A percentile compares a stretch with the other conserved stretches of the same genome.
These are phyloP conservation scores for Bucorvus abyssinicus DNA, from an alignment of 2,797 vertebrate species.

Conservation along the genomic window DNA sequence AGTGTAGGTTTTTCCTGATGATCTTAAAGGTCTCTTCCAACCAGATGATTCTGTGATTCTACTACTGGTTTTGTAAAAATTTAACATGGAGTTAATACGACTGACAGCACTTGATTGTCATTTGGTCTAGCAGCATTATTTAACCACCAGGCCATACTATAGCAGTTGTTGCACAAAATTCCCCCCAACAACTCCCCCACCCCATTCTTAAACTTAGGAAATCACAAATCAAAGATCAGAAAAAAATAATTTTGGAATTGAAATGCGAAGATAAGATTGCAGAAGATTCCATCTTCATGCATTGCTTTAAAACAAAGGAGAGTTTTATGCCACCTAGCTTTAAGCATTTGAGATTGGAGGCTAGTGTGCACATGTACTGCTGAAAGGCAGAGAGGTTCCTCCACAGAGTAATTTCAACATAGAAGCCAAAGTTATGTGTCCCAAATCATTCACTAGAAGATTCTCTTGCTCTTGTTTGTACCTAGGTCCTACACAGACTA, in stretches of 20 bases:
- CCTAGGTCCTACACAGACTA: background rate
- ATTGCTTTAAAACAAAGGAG: background rate
- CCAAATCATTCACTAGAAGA: background rate
- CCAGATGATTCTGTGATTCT: background rate
- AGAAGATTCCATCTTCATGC: background rate
- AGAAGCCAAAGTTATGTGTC: background rate
- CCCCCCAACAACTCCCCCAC: rapidly evolving
- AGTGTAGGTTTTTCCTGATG: background rate
- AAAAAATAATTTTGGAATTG: background rate
- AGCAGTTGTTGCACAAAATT: background rate
- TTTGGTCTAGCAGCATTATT: background rate
- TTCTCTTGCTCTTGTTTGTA: slow-evolving; percentile 12
- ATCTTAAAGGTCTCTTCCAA: no score
- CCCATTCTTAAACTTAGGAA: background rate
- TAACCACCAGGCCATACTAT: background rate
- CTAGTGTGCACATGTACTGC: background rate
- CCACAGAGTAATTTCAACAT: background rate
- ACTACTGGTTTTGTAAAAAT: background rate
- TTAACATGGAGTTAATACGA: background rate
- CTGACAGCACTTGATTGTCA: background rate
- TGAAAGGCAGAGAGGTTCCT: background rate
- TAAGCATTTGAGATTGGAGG: background rate
- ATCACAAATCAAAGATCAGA: background rate
- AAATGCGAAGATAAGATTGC: background rate
- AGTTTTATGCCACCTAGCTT: background rate